These are phyloP conservation scores for Myotis daubentonii DNA, from an alignment of 2,797 vertebrate genomes.

Conservation along the genomic window DNA sequence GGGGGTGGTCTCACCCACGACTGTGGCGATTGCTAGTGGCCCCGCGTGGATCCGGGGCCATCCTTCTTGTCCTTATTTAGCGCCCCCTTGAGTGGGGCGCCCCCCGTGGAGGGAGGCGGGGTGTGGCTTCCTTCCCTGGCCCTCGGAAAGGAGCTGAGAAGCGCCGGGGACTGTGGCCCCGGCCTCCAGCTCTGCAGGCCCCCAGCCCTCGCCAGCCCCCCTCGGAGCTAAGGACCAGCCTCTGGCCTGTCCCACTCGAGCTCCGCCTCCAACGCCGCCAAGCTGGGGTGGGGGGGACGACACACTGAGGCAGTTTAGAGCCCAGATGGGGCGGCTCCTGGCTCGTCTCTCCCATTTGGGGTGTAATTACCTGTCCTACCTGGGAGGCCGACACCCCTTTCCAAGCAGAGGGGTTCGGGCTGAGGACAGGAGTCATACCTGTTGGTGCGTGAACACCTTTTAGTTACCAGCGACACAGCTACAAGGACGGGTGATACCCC, in stretches of 20 bases:
- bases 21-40: rapidly evolving
- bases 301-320: too few species aligned
- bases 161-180: rapidly evolving
- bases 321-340: rapidly evolving
- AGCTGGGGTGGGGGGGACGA: too few species aligned
- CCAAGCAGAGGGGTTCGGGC: too few species aligned
- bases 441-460: too few species aligned
- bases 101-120: rapidly evolving
- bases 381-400: background rate
- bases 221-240: rapidly evolving
- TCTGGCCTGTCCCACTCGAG: rapidly evolving
- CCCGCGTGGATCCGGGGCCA: rapidly evolving
- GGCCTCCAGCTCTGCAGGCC: rapidly evolving
- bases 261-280: rapidly evolving
- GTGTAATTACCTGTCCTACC: too few species aligned
- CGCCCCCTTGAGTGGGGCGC: rapidly evolving
- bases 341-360: rapidly evolving
- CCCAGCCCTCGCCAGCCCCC: background rate
- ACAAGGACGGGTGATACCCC: too few species aligned
- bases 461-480: background rate
- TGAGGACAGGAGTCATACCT: too few species aligned
- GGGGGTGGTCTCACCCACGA: rapidly evolving
- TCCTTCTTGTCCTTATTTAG: rapidly evolving
- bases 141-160: rapidly evolving
- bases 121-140: too few species aligned